Evolutionary conservation across 2,113 vertebrate species (phyloP).

Genomic region (Theristicus caerulescens): DNA sequence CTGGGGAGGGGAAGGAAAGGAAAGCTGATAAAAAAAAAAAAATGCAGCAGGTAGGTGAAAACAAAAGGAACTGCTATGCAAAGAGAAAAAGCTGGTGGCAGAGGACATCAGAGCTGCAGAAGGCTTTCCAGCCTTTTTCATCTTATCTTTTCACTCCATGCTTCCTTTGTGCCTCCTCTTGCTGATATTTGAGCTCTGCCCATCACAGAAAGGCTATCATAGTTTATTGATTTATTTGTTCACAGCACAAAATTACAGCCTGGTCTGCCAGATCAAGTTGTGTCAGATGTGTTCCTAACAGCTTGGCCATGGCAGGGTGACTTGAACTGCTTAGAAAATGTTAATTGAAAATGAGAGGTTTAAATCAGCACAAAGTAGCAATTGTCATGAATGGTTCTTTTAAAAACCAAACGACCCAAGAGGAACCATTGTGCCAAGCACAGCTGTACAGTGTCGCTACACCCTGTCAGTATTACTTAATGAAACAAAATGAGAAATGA

Average conservation of each 20-base stretch:
- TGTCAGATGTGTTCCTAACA: background rate
- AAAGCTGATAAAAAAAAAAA: background rate
- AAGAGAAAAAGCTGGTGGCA: background rate
- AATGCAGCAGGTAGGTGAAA: background rate
- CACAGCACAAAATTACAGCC: background rate
- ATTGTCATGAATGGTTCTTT: background rate
- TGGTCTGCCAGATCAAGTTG: background rate
- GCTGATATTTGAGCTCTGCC: background rate
- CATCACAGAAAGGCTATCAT: background rate
- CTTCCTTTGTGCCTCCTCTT: background rate
- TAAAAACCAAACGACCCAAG: background rate
- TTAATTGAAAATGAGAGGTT: slow-evolving; percentile 49
- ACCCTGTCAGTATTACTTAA: background rate
- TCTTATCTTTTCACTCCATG: background rate
- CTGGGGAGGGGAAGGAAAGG: background rate
- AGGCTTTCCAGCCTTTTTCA: background rate
- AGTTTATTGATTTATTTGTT: slow-evolving; percentile 4
- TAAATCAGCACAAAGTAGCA: background rate
- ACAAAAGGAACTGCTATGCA: background rate
- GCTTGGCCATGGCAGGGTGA: background rate
- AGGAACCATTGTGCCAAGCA: background rate
- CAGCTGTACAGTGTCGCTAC: background rate
- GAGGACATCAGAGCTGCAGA: background rate
- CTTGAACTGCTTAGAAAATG: background rate
- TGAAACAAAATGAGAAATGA: background rate